These are phyloP conservation scores for Epinotia nisella DNA, from an alignment of 2,888 invertebrate genomes.

Conservation along the genomic window DNA sequence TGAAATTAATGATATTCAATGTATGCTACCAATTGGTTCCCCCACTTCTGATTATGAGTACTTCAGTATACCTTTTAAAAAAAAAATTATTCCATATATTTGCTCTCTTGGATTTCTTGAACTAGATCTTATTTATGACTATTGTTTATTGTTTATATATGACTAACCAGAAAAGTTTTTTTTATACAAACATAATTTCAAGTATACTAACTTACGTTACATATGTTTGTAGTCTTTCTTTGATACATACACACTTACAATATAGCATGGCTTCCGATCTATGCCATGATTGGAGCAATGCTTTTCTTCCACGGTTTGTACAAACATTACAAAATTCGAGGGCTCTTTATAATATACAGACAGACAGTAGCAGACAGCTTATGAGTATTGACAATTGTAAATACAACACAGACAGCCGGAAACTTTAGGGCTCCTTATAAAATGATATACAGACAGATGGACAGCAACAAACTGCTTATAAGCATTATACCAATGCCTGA, in stretches of 20 bases:
- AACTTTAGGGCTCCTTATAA: not conserved
- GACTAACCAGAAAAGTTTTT: not conserved
- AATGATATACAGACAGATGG: not conserved
- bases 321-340: no score
- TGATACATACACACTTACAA: not conserved
- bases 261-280: not conserved
- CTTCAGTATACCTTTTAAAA: not conserved
- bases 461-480: no score
- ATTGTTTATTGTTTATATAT: not conserved
- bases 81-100: not conserved
- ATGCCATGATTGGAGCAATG: not conserved
- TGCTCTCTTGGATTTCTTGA: conserved; percentile 17
- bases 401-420: not conserved
- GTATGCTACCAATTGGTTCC: not conserved
- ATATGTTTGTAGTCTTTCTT: no score
- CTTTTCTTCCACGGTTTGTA: not conserved
- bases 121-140: not conserved
- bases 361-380: not conserved
- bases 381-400: not conserved
- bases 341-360: not conserved
- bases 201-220: not conserved
- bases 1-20: not conserved
- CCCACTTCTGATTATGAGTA: conserved; percentile 10
- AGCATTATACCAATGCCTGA: no score
- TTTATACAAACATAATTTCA: not conserved